A percentile compares a stretch with the other conserved stretches of the same genome.
Conservation (phyloP, 2,888 invertebrate genomes). For the Molorchus minor region DNA sequence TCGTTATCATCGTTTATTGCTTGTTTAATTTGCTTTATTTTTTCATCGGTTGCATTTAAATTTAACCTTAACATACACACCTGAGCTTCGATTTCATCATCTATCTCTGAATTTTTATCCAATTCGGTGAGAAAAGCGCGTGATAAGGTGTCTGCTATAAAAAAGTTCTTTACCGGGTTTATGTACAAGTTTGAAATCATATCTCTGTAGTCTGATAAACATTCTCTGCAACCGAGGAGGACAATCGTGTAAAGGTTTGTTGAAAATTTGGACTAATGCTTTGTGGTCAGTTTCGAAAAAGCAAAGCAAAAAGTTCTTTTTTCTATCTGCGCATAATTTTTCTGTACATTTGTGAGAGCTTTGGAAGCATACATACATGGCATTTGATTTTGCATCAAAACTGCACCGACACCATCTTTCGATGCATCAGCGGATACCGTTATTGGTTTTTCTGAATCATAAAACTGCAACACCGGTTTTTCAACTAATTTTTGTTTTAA, state of each 20-base stretch:
- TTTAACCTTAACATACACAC: neutral
- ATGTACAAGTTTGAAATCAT: neutral
- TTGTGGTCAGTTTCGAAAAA: neutral
- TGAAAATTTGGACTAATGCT: neutral
- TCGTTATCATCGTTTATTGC: too few species aligned
- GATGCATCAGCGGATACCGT: constrained; percentile 24
- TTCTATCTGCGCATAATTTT: too few species aligned
- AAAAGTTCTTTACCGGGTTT: constrained; percentile 4
- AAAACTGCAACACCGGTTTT: constrained; percentile 22
- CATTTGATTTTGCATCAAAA: constrained; percentile 23
- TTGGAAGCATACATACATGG: constrained; percentile 21
- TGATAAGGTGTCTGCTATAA: neutral
- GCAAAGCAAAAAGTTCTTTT: constrained; percentile 19
- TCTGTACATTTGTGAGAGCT: constrained; percentile 21
- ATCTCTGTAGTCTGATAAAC: constrained; percentile 3
- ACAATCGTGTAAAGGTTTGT: constrained; percentile 2
- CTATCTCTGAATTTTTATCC: neutral
- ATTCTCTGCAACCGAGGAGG: constrained; percentile 4
- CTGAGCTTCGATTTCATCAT: neutral
- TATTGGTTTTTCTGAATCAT: constrained; percentile 11
- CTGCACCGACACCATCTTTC: constrained; percentile 23
- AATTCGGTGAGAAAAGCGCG: neutral
- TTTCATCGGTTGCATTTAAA: neutral
- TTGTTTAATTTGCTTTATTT: neutral
- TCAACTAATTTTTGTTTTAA: constrained; percentile 19